phyloP scores from a whole-genome alignment of 2,888 invertebrate species.

The Chloroclystis v-ata region DNA sequence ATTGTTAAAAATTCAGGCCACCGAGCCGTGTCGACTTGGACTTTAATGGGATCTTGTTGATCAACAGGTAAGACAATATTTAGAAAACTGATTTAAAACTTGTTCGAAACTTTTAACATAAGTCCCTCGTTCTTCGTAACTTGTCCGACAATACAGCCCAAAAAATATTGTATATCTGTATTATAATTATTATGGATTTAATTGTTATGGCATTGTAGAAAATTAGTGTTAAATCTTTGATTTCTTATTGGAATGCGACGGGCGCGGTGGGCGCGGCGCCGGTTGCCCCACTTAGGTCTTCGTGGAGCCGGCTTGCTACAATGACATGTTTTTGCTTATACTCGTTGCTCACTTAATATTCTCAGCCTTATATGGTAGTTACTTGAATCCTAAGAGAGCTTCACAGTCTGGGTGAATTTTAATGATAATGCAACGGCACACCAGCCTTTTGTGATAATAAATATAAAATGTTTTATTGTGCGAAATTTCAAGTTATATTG shows the following conservation, averaged over 20 bases:
- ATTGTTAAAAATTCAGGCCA: constrained; percentile 48
- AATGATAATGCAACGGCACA: too few species aligned
- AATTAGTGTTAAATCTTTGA: constrained; percentile 24
- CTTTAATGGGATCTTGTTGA: constrained; percentile 76
- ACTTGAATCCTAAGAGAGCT: neutral
- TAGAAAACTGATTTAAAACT: constrained; percentile 14
- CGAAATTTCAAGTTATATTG: too few species aligned
- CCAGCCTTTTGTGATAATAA: too few species aligned
- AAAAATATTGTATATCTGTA: too few species aligned
- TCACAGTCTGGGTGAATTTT: neutral
- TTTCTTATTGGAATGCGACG: constrained; percentile 46
- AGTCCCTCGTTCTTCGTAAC: constrained; percentile 1
- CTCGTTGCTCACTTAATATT: constrained; percentile 1
- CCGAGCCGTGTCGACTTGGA: constrained; percentile 53
- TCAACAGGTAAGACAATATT: constrained; percentile 55
- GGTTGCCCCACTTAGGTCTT: constrained; percentile 54
- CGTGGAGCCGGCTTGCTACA: constrained; percentile 24
- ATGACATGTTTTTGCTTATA: constrained; percentile 17
- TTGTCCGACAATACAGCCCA: too few species aligned
- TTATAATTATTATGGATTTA: neutral
- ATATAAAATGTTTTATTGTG: too few species aligned
- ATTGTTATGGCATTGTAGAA: neutral
- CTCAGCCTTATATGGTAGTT: neutral
- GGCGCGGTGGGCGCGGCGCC: constrained; percentile 66
- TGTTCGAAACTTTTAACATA: constrained; percentile 22